Evolutionary conservation across 2,888 invertebrate genomes (phyloP).

Genomic region (Lamellibrachia satsuma): DNA sequence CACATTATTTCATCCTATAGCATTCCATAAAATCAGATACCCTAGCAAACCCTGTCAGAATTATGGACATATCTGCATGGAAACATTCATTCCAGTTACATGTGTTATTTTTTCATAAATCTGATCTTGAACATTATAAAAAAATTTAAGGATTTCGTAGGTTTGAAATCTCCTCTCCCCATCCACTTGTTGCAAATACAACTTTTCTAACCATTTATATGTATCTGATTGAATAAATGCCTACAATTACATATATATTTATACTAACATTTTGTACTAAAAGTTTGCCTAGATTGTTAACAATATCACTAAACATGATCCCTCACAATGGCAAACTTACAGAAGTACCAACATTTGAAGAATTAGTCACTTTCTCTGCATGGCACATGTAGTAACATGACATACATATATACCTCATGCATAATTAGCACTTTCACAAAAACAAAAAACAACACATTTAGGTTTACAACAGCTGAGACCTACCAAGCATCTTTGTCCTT

Average conservation of each 20-base stretch:
- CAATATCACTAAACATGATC: background rate
- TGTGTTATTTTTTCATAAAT: too few relatives aligned
- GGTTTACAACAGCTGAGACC: background rate
- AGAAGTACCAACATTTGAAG: background rate
- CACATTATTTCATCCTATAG: too few relatives aligned
- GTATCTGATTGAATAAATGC: background rate
- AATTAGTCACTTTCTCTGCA: background rate
- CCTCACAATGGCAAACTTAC: background rate
- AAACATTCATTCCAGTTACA: too few relatives aligned
- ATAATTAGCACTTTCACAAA: background rate
- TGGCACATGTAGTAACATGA: background rate
- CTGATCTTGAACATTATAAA: background rate
- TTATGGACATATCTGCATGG: too few relatives aligned
- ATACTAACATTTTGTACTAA: background rate
- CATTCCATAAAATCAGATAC: too few relatives aligned
- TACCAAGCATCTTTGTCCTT: slow-evolving; percentile 77
- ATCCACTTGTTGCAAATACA: background rate
- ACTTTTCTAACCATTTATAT: background rate
- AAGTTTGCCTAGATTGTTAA: background rate
- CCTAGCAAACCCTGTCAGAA: too few relatives aligned
- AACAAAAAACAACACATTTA: background rate
- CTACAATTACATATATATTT: background rate
- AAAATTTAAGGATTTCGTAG: background rate
- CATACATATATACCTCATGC: background rate
- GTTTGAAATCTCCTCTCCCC: background rate